Evolutionary conservation across 2,113 vertebrate species (phyloP).

Genomic region (Cisticola juncidis): DNA sequence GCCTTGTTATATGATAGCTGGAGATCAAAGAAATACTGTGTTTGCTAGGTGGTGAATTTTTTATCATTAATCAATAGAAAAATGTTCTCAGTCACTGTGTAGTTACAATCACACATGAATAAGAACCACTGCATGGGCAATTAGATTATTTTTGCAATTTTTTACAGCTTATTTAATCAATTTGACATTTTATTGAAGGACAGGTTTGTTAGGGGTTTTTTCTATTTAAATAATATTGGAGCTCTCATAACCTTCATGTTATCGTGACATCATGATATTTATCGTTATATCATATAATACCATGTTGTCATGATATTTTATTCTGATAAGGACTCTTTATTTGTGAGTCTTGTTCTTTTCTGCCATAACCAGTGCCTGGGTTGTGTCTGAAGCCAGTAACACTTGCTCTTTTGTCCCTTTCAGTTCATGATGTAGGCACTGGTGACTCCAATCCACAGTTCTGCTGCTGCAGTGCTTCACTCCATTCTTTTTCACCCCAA

Average conservation of each 20-base stretch:
- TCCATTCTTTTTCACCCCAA: not conserved
- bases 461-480: not conserved
- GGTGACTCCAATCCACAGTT: not conserved
- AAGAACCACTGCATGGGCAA: not conserved
- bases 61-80: slow-evolving; percentile 6
- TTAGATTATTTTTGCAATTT: slow-evolving; percentile 3
- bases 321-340: not conserved
- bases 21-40: slow-evolving; percentile 26
- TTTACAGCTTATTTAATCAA: not conserved
- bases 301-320: not conserved
- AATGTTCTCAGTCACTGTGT: not conserved
- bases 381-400: not conserved
- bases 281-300: no score
- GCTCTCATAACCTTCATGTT: not conserved
- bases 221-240: not conserved
- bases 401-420: not conserved
- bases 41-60: slow-evolving; percentile 44
- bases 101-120: not conserved
- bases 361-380: not conserved
- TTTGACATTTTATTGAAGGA: not conserved
- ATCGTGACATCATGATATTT: no score
- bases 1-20: not conserved
- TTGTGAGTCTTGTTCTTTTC: not conserved
- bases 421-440: not conserved
- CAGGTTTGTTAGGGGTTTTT: not conserved